phyloP scores from a whole-genome alignment of 2,888 invertebrate species.

The Electrophaes corylata region DNA sequence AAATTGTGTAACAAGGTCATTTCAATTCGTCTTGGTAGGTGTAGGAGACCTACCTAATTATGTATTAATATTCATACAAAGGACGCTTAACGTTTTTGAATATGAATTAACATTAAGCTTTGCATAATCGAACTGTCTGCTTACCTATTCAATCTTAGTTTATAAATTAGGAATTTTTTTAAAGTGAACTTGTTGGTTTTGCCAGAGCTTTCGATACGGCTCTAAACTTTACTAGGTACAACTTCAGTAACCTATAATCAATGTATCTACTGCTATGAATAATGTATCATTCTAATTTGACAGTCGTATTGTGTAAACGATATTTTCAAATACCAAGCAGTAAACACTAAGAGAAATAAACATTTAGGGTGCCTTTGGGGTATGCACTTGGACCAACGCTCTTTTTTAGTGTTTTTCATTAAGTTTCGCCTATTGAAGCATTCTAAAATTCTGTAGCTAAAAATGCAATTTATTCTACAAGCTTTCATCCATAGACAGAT shows the following conservation, averaged over 20 bases:
- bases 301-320: too few relatives aligned
- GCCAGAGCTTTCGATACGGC: slow-evolving; percentile 5
- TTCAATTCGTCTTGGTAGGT: not conserved
- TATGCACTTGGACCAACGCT: not conserved
- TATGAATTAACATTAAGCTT: not conserved
- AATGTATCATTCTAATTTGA: too few relatives aligned
- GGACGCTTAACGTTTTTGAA: not conserved
- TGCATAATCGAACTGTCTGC: too few relatives aligned
- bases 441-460: too few relatives aligned
- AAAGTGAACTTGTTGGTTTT: not conserved
- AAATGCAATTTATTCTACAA: too few relatives aligned
- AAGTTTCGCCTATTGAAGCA: not conserved
- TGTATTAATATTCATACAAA: not conserved
- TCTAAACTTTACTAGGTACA: not conserved
- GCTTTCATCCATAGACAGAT: too few relatives aligned
- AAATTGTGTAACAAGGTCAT: not conserved
- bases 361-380: slow-evolving; percentile 4
- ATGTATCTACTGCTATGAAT: too few relatives aligned
- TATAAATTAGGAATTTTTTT: too few relatives aligned
- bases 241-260: too few relatives aligned
- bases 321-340: too few relatives aligned
- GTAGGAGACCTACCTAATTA: not conserved
- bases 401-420: not conserved
- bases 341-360: not conserved
- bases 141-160: too few relatives aligned